Evolutionary conservation across 2,888 invertebrate species (phyloP).

Genomic region (Hedya salicella): DNA sequence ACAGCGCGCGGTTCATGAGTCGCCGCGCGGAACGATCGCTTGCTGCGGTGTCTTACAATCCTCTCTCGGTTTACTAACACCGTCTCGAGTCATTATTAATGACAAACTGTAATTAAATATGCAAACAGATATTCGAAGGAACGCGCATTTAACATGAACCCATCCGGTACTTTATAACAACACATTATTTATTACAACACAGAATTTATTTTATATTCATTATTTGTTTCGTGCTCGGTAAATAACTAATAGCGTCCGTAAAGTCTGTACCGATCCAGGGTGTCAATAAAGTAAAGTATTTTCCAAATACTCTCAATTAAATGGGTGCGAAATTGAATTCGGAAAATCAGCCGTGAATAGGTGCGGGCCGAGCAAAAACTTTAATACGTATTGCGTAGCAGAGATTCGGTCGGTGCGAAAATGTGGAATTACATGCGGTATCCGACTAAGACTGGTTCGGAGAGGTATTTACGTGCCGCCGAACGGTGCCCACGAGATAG

Average conservation of each 20-base stretch:
- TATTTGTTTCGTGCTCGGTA: no score
- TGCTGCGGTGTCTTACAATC: slow-evolving; percentile 60
- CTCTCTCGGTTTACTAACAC: slow-evolving; percentile 52
- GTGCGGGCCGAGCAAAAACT: slow-evolving; percentile 71
- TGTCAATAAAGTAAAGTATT: slow-evolving; percentile 77
- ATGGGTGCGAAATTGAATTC: slow-evolving; percentile 74
- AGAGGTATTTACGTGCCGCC: slow-evolving; percentile 73
- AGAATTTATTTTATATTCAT: no score
- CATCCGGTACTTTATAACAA: slow-evolving; percentile 48
- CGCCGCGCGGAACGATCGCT: slow-evolving; percentile 49
- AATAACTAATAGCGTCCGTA: slow-evolving; percentile 65
- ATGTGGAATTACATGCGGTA: slow-evolving; percentile 74
- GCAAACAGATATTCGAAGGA: slow-evolving; percentile 64
- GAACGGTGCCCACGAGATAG: slow-evolving; percentile 58
- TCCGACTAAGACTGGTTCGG: slow-evolving; percentile 67
- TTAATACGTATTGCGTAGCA: slow-evolving; percentile 75
- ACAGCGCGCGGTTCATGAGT: slow-evolving; percentile 51
- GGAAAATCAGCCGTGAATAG: slow-evolving; percentile 75
- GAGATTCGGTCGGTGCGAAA: slow-evolving; percentile 70
- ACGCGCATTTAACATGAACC: slow-evolving; percentile 64
- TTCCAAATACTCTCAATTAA: slow-evolving; percentile 68
- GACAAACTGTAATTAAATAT: slow-evolving; percentile 73
- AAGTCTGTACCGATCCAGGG: slow-evolving; percentile 61
- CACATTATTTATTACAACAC: no score
- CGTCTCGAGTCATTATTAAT: slow-evolving; percentile 70